Conservation (phyloP, 2,797 vertebrate species). For the Argya squamiceps region DNA sequence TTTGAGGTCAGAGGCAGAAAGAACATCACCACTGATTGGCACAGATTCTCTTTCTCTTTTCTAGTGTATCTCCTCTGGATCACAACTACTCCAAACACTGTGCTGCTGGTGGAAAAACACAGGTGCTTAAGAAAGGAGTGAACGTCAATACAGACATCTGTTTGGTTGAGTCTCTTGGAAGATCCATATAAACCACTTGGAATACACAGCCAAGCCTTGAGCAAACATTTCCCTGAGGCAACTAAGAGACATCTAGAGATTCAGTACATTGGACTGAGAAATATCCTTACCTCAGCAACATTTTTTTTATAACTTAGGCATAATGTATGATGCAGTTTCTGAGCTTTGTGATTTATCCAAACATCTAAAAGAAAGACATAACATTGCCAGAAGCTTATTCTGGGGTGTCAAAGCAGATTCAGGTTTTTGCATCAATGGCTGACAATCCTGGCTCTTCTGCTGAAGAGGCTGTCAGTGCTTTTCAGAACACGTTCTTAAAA, state of each 20-base stretch:
- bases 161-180: constrained; percentile 25
- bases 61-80: background rate
- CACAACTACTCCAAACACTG: background rate
- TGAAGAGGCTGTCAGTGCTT: constrained; percentile 74
- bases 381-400: constrained; percentile 77
- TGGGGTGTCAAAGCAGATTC: constrained; percentile 75
- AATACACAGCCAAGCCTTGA: constrained; percentile 20
- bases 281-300: constrained; percentile 68
- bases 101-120: background rate
- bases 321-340: constrained; percentile 62
- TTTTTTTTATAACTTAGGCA: constrained; percentile 74
- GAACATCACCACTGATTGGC: background rate
- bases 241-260: constrained; percentile 47
- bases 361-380: constrained; percentile 77
- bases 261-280: constrained; percentile 51
- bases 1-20: background rate
- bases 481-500: constrained; percentile 66
- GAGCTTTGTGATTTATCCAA: constrained; percentile 70
- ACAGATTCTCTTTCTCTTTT: background rate
- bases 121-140: constrained; percentile 1
- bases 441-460: constrained; percentile 70
- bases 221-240: constrained; percentile 55
- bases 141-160: constrained; percentile 4
- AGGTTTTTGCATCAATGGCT: constrained; percentile 69
- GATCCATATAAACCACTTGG: constrained; percentile 23